phyloP scores from a whole-genome alignment of 2,888 invertebrate species.

The Apodemia hepburni region DNA sequence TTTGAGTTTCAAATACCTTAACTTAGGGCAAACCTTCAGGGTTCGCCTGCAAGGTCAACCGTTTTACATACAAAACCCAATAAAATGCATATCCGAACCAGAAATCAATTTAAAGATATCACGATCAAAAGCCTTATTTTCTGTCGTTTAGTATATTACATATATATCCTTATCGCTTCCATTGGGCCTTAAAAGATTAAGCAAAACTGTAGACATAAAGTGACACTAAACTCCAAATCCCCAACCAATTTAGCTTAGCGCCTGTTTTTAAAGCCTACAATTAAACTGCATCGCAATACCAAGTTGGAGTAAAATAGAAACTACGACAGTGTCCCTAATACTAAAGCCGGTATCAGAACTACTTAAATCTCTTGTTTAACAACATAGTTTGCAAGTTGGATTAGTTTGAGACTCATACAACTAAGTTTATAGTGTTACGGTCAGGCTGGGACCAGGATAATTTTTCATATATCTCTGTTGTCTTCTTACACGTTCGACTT shows the following conservation, averaged over 20 bases:
- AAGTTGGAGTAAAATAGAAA: conserved; percentile 38
- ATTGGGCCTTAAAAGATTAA: not conserved
- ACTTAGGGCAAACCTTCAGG: too few relatives aligned
- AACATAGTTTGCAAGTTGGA: conserved; percentile 37
- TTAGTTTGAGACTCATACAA: conserved; percentile 30
- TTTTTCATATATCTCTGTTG: conserved; percentile 2
- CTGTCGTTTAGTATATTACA: too few relatives aligned
- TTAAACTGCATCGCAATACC: conserved; percentile 39
- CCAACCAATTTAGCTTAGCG: conserved; percentile 16
- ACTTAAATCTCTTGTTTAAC: conserved; percentile 37
- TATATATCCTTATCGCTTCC: not conserved
- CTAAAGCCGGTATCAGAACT: conserved; percentile 37
- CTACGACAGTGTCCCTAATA: conserved; percentile 39
- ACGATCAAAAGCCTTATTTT: too few relatives aligned
- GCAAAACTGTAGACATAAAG: not conserved
- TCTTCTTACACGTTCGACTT: too few relatives aligned
- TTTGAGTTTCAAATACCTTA: too few relatives aligned
- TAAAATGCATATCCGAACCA: too few relatives aligned
- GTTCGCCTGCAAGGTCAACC: too few relatives aligned
- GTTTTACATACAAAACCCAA: too few relatives aligned
- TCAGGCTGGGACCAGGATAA: not conserved
- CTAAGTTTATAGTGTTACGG: conserved; percentile 10
- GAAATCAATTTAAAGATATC: too few relatives aligned
- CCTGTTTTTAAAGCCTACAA: conserved; percentile 44
- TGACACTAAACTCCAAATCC: not conserved